Conservation (phyloP, 2,797 vertebrate genomes). For the Austrolebias charrua region DNA sequence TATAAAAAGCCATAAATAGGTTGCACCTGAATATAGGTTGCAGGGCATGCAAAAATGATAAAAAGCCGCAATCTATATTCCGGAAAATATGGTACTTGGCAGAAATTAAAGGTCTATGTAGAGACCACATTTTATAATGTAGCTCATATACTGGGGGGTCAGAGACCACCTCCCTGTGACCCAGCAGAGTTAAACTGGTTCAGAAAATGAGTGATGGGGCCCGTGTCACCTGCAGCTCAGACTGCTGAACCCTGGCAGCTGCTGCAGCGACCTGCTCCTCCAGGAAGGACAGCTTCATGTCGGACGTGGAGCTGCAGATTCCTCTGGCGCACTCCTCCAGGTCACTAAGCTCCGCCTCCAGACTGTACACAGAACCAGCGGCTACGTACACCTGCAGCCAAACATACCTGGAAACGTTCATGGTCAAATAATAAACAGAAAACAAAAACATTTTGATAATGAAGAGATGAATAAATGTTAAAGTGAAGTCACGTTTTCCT, state of each 20-base stretch:
- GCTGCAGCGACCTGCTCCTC: constrained; percentile 96
- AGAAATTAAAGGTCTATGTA: not conserved
- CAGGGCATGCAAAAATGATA: too few relatives aligned
- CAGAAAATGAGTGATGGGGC: constrained; percentile 8
- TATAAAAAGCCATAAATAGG: too few relatives aligned
- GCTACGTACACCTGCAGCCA: constrained; percentile 89
- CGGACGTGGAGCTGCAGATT: constrained; percentile 82
- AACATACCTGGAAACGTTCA: not conserved
- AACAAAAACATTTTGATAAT: too few relatives aligned
- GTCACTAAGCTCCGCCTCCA: constrained; percentile 89
- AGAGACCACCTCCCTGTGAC: too few relatives aligned
- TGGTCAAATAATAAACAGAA: not conserved
- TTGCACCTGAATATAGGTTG: too few relatives aligned
- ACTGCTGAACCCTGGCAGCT: constrained; percentile 92
- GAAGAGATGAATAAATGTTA: too few relatives aligned
- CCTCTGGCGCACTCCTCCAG: constrained; percentile 88
- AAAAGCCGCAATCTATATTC: too few relatives aligned
- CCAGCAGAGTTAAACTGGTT: too few relatives aligned
- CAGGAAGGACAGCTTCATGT: constrained; percentile 86
- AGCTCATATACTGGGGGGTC: too few relatives aligned
- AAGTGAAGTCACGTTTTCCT: constrained; percentile 85
- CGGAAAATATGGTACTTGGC: too few relatives aligned
- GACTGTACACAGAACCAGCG: constrained; percentile 86
- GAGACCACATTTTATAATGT: not conserved
- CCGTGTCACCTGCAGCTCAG: constrained; percentile 87